phyloP scores from a whole-genome alignment of 2,888 invertebrate species.

The Trissolcus japonicus region DNA sequence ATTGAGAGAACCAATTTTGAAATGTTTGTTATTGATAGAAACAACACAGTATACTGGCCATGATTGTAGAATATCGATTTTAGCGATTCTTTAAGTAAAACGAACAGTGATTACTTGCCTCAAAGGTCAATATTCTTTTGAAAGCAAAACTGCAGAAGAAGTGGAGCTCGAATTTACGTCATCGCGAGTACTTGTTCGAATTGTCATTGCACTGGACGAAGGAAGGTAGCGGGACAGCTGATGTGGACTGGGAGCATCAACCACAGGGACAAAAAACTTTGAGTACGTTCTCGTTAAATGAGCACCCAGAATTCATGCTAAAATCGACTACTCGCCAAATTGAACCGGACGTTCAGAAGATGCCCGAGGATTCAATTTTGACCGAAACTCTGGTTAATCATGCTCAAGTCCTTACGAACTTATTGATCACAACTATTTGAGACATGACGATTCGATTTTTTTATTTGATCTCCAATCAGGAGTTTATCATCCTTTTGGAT shows the following conservation, averaged over 20 bases:
- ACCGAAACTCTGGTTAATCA: conserved; percentile 38
- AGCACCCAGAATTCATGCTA: conserved; percentile 49
- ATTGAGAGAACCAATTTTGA: background rate
- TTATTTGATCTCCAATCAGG: too few species aligned
- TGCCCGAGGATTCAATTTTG: conserved; percentile 46
- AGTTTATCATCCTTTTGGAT: too few species aligned
- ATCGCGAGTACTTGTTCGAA: conserved; percentile 44
- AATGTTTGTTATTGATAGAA: background rate
- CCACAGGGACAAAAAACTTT: conserved; percentile 46
- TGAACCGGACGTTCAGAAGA: conserved; percentile 46
- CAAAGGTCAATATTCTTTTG: conserved; percentile 38
- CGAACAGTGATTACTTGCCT: conserved; percentile 26
- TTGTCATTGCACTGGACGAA: conserved; percentile 37
- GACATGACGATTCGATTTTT: too few species aligned
- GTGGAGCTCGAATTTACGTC: conserved; percentile 34
- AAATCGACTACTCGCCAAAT: conserved; percentile 40
- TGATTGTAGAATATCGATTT: conserved; percentile 27
- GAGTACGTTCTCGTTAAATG: conserved; percentile 48
- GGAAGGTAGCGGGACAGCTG: conserved; percentile 38
- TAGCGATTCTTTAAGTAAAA: conserved; percentile 13
- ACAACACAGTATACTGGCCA: background rate
- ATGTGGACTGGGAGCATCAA: conserved; percentile 30
- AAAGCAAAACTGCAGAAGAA: conserved; percentile 30
- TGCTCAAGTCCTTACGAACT: background rate
- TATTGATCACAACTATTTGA: too few species aligned